Evolutionary conservation across 2,113 vertebrate genomes (phyloP).

Genomic region (Prietella phreatophila): DNA sequence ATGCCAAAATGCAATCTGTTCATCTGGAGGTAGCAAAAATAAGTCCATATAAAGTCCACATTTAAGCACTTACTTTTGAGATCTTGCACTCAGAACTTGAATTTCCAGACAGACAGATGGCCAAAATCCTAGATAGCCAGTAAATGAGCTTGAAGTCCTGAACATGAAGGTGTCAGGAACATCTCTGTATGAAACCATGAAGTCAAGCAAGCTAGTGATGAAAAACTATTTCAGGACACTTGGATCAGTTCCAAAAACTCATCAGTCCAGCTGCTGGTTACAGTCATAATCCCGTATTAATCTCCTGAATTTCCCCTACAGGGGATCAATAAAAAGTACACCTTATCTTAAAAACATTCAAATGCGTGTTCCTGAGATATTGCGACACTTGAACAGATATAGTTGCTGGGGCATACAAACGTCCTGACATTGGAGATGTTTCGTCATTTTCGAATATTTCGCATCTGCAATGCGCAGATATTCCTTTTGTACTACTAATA

Average conservation of each 20-base stretch:
- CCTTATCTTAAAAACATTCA: not conserved
- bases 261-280: not conserved
- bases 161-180: not conserved
- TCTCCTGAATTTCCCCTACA: not conserved
- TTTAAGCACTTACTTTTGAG: too few species aligned
- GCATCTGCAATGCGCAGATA: not conserved
- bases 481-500: not conserved
- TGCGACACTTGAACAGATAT: not conserved
- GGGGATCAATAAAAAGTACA: too few species aligned
- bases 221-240: not conserved
- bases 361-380: not conserved
- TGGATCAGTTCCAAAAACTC: not conserved
- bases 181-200: not conserved
- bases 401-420: not conserved
- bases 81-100: too few species aligned
- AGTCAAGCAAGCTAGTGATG: not conserved
- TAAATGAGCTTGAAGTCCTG: too few species aligned
- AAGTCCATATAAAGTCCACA: too few species aligned
- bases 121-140: too few species aligned
- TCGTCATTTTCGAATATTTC: not conserved
- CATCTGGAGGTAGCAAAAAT: too few species aligned
- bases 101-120: too few species aligned
- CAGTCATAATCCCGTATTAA: not conserved
- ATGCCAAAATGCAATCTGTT: too few species aligned
- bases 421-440: not conserved